Percentiles rank a stretch among this genome's conserved stretches.
phyloP scores from a whole-genome alignment of 2,113 vertebrate genomes.

The Phylloscopus trochiloides region DNA sequence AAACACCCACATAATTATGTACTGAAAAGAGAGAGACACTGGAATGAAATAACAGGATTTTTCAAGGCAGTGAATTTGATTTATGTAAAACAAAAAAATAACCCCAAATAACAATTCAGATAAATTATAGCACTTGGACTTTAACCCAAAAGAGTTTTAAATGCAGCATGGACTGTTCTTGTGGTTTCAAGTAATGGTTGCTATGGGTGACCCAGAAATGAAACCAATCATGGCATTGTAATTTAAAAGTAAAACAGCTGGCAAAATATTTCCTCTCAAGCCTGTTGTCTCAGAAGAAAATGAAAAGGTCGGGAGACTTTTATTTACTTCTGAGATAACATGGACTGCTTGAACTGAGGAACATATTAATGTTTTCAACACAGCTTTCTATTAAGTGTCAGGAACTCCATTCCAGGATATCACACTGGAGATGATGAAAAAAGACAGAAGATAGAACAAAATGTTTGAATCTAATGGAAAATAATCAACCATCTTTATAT shows the following conservation, averaged over 20 bases:
- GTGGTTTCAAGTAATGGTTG: constrained; percentile 63
- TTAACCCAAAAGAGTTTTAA: constrained; percentile 48
- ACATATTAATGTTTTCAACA: constrained; percentile 72
- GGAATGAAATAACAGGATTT: not conserved
- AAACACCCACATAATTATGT: not conserved
- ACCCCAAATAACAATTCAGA: not conserved
- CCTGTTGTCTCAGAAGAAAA: constrained; percentile 72
- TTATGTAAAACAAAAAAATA: not conserved
- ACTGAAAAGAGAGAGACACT: not conserved
- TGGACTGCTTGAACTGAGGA: constrained; percentile 67
- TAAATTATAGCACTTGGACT: constrained; percentile 34
- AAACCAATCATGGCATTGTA: constrained; percentile 72
- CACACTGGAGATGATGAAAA: constrained; percentile 71
- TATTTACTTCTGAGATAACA: constrained; percentile 74
- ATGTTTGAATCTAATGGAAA: constrained; percentile 63
- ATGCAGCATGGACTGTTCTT: not conserved
- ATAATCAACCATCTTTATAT: constrained; percentile 78
- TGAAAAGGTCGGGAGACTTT: constrained; percentile 75
- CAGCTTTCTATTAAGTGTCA: constrained; percentile 74
- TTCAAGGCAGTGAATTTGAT: not conserved
- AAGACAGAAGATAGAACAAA: constrained; percentile 75
- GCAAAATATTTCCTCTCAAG: constrained; percentile 71
- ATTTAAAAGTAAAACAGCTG: constrained; percentile 78
- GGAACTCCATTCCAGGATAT: constrained; percentile 69
- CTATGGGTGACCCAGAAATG: constrained; percentile 73